Percentiles rank a stretch among this genome's conserved stretches.
Conservation (phyloP, 53 echinoderm and acorn worm species). For the Henricia sp. region DNA sequence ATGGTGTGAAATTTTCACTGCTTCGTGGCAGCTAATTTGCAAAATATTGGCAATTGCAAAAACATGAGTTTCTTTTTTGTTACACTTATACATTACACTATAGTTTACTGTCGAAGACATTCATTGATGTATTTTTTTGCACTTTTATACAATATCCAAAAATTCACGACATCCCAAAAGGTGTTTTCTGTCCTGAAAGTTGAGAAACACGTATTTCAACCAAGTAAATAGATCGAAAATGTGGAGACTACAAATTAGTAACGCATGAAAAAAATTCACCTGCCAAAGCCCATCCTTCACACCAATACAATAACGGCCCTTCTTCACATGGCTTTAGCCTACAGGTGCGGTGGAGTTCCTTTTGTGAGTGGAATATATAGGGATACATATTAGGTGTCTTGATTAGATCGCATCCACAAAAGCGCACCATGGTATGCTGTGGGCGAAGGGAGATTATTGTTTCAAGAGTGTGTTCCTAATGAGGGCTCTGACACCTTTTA, state of each 20-base stretch:
- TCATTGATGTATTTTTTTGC: too few relatives aligned
- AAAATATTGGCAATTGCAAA: too few relatives aligned
- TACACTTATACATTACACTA: too few relatives aligned
- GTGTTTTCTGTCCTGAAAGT: too few relatives aligned
- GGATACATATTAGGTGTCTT: background rate
- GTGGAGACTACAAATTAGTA: background rate
- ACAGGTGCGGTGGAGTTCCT: conserved; percentile 19
- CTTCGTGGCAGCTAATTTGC: too few relatives aligned
- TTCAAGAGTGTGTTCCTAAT: conserved; percentile 45
- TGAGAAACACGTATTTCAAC: background rate
- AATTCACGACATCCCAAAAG: too few relatives aligned
- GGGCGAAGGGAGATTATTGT: conserved; percentile 36
- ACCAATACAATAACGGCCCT: too few relatives aligned
- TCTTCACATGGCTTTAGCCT: conserved; percentile 28
- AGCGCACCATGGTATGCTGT: background rate
- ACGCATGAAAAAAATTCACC: conserved; percentile 24
- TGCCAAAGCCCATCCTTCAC: background rate
- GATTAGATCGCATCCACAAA: conserved; percentile 25
- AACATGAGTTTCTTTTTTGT: too few relatives aligned
- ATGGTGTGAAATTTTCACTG: too few relatives aligned
- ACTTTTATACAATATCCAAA: too few relatives aligned
- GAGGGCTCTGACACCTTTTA: conserved; percentile 56
- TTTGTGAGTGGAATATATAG: conserved; percentile 22
- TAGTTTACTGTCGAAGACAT: too few relatives aligned
- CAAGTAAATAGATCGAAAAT: background rate